Evolutionary conservation across 2,888 invertebrate genomes (phyloP).

Genomic region (Himalopsyche anomala): DNA sequence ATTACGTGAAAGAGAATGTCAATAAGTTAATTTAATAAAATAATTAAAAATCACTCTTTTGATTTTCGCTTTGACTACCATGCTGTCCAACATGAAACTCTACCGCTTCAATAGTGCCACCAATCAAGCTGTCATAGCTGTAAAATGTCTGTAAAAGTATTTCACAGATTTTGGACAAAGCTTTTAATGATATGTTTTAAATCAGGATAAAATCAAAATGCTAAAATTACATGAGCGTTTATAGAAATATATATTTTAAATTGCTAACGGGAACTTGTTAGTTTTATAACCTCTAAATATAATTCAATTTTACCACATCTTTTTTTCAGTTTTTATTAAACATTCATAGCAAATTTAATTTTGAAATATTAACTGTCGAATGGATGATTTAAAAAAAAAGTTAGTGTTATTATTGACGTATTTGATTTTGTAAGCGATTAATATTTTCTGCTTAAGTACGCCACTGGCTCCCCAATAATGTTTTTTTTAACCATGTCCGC

Average conservation of each 20-base stretch:
- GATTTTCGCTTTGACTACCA: neutral
- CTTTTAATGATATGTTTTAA: neutral
- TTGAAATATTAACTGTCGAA: too few relatives aligned
- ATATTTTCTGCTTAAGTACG: too few relatives aligned
- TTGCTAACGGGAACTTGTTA: neutral
- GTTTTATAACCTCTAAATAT: neutral
- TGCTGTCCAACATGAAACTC: too few relatives aligned
- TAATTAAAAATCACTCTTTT: neutral
- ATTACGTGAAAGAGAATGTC: neutral
- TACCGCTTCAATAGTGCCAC: neutral
- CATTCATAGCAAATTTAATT: too few relatives aligned
- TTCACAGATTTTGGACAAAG: neutral
- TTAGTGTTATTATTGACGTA: too few relatives aligned
- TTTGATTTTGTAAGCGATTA: too few relatives aligned
- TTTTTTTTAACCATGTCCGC: too few relatives aligned
- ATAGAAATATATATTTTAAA: neutral
- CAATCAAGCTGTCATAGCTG: neutral
- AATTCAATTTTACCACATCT: neutral
- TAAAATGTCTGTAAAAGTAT: constrained; percentile 1
- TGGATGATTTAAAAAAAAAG: too few relatives aligned
- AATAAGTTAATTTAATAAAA: neutral
- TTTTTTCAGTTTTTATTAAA: too few relatives aligned
- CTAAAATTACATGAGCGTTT: neutral
- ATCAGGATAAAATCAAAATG: neutral
- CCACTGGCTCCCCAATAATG: too few relatives aligned